These are phyloP conservation scores for Clarias batrachus DNA, from an alignment of 2,113 vertebrate species.

Conservation along the genomic window DNA sequence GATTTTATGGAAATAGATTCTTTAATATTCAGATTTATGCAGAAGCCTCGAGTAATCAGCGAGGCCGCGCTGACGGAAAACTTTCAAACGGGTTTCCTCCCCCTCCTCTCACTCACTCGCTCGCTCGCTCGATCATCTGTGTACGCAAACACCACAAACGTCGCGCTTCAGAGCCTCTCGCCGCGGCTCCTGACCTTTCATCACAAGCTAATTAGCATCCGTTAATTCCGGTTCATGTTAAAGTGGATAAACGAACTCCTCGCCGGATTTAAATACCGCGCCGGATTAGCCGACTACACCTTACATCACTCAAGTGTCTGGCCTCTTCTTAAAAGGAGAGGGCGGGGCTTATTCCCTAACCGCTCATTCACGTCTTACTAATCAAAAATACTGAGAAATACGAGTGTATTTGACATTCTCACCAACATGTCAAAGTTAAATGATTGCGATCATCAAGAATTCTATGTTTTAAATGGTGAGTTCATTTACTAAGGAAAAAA, in stretches of 20 bases:
- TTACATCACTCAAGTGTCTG: not conserved
- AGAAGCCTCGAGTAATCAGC: conserved; percentile 12
- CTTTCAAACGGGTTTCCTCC: conserved; percentile 38
- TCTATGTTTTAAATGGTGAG: too few relatives aligned
- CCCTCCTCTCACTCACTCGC: not conserved
- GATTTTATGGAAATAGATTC: conserved; percentile 46
- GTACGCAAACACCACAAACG: not conserved
- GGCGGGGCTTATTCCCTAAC: not conserved
- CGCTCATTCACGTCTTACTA: too few relatives aligned
- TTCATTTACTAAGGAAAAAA: too few relatives aligned
- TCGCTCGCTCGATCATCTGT: not conserved
- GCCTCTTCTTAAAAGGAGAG: not conserved
- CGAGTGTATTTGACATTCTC: too few relatives aligned
- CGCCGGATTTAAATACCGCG: not conserved
- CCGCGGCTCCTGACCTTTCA: not conserved
- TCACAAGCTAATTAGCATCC: not conserved
- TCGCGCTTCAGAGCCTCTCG: not conserved
- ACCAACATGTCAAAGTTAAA: too few relatives aligned
- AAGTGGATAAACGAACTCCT: not conserved
- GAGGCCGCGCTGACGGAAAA: conserved; percentile 6
- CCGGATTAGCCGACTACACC: not conserved
- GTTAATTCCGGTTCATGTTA: not conserved
- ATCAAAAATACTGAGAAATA: too few relatives aligned
- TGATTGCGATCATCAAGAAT: too few relatives aligned
- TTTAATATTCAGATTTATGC: conserved; percentile 51